phyloP scores from a whole-genome alignment of 2,797 vertebrate species.

The Tokudaia tokunoshimensis region DNA sequence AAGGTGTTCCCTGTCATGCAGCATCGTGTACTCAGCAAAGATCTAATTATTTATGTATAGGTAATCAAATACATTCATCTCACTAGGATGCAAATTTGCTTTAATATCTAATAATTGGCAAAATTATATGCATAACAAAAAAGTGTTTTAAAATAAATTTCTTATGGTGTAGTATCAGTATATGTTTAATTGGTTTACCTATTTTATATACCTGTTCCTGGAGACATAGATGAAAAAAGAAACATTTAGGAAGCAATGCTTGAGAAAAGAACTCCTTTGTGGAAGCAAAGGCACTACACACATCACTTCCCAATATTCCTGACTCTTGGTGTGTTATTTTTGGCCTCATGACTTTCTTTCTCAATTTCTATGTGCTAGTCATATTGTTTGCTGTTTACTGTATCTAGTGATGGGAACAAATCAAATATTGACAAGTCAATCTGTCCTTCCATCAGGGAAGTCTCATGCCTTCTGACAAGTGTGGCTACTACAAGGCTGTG shows the following conservation, averaged over 20 bases:
- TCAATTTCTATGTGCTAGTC: conserved; percentile 17
- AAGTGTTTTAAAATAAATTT: not conserved
- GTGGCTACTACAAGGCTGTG: not conserved
- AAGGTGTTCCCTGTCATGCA: not conserved
- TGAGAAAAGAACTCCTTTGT: not conserved
- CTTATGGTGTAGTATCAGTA: not conserved
- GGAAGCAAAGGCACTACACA: not conserved
- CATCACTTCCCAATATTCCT: not conserved
- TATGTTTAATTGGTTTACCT: not conserved
- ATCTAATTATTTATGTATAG: not conserved
- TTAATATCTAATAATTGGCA: not conserved
- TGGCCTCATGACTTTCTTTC: not conserved
- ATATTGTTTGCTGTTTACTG: not conserved
- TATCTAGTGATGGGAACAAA: not conserved
- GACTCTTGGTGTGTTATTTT: not conserved
- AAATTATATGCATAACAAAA: not conserved
- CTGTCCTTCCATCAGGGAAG: not conserved
- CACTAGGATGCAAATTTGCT: not conserved
- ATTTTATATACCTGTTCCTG: not conserved
- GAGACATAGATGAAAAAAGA: not conserved
- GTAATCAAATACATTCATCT: not conserved
- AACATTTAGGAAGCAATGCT: not conserved
- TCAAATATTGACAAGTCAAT: not conserved
- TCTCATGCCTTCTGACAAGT: not conserved
- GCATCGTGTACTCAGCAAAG: not conserved